Evolutionary conservation across 2,113 vertebrate genomes (phyloP), one percentile per base, ranked within the genome.

Genomic region (Ciconia maguari): DNA sequence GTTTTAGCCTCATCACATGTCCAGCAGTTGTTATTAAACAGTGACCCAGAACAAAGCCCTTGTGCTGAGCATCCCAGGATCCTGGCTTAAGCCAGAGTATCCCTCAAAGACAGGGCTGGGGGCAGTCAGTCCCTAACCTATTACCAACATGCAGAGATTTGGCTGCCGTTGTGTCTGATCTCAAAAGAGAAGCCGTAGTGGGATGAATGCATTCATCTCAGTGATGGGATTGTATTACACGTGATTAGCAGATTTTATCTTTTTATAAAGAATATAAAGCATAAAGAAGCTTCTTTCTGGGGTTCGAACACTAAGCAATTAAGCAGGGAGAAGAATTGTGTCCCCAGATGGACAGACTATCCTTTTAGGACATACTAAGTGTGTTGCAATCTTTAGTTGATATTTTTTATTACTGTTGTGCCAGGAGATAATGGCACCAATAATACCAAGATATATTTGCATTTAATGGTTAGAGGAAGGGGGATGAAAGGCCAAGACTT

Each of bases 1-100:
- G 83, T 83, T 92, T 93, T 41, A 95, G 46, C 52, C 80, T 96
- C 86, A 90, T 96, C 92, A 95, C 94, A 60, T 16, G 76, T 93
- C 92, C 38, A 3, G 21, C n/a, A 55, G 42, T 74, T 85, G 84
- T 89, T 74, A 70, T 81, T 86, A 86, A 91, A 89, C 80, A 64
- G 68, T 60, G 76, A 92, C 88, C 85, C 86, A 83, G 94, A 90
- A 89, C 88, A 97, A 95, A 94, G 46, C 29, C 76, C 83, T 90
- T 89, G 83, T 83, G 42, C 93, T 89, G 90, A 90, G 83, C 83
- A 78, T 65, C 88, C 68, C 69, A 7, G 85, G 92, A 58, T 74
- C 54, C 61, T 80, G 84, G 70, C 58, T 87, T 85, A 69, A 95
- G 41, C 13, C 41, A 49, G 49, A 83, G 44, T 25, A 80, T 74